phyloP scores from a whole-genome alignment of 2,797 vertebrate species.

The Ficedula albicollis region DNA sequence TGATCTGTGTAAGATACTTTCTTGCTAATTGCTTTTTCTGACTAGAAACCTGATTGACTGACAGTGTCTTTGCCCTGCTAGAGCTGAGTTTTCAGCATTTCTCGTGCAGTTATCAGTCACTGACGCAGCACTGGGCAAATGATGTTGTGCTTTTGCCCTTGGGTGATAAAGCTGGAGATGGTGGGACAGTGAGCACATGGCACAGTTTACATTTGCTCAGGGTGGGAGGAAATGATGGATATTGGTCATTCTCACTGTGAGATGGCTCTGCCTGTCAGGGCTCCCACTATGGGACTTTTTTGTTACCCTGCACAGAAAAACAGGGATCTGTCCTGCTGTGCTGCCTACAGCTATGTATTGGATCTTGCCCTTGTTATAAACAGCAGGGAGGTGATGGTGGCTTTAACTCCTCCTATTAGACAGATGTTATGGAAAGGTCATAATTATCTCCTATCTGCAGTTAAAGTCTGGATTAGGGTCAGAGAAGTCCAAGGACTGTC shows the following conservation, averaged over 20 bases:
- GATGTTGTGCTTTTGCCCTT: not conserved
- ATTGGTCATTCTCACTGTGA: not conserved
- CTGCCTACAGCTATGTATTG: not conserved
- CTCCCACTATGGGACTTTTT: not conserved
- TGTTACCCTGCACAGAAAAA: not conserved
- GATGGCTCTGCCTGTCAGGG: not conserved
- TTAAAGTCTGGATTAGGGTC: not conserved
- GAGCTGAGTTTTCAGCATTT: not conserved
- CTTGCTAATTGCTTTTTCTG: not conserved
- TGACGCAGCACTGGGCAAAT: not conserved
- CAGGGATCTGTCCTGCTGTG: not conserved
- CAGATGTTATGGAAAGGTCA: not conserved
- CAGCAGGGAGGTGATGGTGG: not conserved
- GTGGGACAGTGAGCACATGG: not conserved
- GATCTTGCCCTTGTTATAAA: not conserved
- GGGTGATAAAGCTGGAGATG: not conserved
- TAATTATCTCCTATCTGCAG: not conserved
- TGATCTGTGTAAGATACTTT: not conserved
- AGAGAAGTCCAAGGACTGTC: not conserved
- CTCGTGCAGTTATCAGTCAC: not conserved
- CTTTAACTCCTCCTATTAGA: not conserved
- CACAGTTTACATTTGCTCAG: not conserved
- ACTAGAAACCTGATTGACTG: not conserved
- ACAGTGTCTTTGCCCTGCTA: not conserved
- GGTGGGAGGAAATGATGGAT: not conserved